Evolutionary conservation across 1,140 invertebrate genomes (phyloP), one percentile per base, ranked within the genome.

Genomic region (Chlorops oryzae): DNA sequence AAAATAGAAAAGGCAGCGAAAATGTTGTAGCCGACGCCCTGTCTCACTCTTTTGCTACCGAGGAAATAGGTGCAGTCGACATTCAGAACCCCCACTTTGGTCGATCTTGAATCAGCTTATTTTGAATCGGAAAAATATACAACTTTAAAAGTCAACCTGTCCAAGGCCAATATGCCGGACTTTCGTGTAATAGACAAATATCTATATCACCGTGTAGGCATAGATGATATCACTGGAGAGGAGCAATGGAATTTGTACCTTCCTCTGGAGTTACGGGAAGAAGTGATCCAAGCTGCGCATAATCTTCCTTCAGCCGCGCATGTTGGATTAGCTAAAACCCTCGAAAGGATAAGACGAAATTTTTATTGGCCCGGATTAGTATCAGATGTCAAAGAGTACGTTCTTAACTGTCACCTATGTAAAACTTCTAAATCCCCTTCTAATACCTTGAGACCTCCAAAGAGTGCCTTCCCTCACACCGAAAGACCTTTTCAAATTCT

Each of bases 71-170:
- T 20, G 10, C 34, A 20, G 17, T 18, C 24, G 25, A 15, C 5
- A 17, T 27, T 12, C 20, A 28, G 10, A 6, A 21, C 2, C n/a
- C 6, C 22, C 2, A 28, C 34, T 44, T 28, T 28, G 4, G 25
- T 56, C 27, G 41, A 56, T 40, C 22, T 38, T 27, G 22, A 38
- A 10, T 48, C 21, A 2, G 38, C 38, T 6, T 18, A 27, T 20
- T 48, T 48, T 39, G 5, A 38, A 9, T 37, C 17, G 17, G 32
- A 17, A 3, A 22, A 22, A 37, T 39, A 38, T 23, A 47, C 9
- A 12, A 10, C 32, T 9, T 21, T 38, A 13, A 22, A n/a, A 23
- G 20, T 9, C n/a, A 23, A 12, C 10, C n/a, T 48, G 2, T 5
- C 17, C 9, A 39, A 39, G 15, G 17, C 17, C 37, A 39, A 13